Evolutionary conservation across 2,797 vertebrate genomes (phyloP).

Genomic region (Epinephelus awoara): DNA sequence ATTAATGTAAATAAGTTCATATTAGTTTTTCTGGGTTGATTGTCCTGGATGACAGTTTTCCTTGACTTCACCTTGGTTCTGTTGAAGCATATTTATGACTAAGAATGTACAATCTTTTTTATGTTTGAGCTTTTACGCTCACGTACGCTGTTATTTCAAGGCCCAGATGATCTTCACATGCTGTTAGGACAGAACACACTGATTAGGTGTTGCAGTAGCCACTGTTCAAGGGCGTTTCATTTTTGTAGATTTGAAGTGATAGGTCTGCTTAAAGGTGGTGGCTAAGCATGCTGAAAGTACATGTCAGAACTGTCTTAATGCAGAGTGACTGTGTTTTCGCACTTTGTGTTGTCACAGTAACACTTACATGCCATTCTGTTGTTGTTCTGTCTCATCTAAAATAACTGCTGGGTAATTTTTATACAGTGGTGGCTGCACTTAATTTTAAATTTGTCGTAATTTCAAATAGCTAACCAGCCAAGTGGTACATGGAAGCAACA

Average conservation of each 20-base stretch:
- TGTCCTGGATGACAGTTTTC: not conserved
- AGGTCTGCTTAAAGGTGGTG: slow-evolving; percentile 2
- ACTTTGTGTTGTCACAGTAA: slow-evolving; percentile 10
- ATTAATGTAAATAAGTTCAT: slow-evolving; percentile 6
- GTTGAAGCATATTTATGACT: not conserved
- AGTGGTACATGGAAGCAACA: not conserved
- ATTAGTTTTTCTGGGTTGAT: not conserved
- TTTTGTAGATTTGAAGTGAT: slow-evolving; percentile 30
- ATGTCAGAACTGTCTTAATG: not conserved
- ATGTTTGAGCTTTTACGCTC: not conserved
- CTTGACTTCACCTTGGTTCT: not conserved
- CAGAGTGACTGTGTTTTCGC: not conserved
- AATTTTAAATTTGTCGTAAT: slow-evolving; percentile 11
- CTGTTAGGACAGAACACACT: not conserved
- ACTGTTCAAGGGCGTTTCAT: not conserved
- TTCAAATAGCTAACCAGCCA: slow-evolving; percentile 18
- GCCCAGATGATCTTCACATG: slow-evolving; percentile 7
- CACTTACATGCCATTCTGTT: not conserved
- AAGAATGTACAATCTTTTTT: not conserved
- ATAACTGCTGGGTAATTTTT: slow-evolving; percentile 3
- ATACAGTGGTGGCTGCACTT: not conserved
- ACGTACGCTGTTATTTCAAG: not conserved
- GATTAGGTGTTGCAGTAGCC: not conserved
- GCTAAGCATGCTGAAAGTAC: not conserved
- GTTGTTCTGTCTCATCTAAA: not conserved